Evolutionary conservation across 1,140 invertebrate species (phyloP), one percentile per base, ranked within the genome.

Genomic region (Papilio polyxenes): DNA sequence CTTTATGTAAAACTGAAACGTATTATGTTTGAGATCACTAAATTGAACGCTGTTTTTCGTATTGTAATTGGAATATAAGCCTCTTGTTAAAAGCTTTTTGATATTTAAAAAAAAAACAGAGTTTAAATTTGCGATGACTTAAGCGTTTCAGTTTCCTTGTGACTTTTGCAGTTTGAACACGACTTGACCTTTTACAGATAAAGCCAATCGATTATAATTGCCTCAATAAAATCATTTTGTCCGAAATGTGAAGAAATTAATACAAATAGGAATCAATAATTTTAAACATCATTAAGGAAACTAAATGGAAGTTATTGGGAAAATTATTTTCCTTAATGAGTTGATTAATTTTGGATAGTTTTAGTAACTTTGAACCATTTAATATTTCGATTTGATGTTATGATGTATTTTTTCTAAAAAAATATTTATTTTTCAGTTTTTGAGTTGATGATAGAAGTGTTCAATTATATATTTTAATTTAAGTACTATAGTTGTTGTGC

Each of bases 91-190:
- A 69, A 69, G 65, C 65, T 69, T 69, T 69, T 69, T 0, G 65
- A 37, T 69, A 69, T 69, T 23, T n/a, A n/a, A n/a, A 69, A 69
- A 69, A 3, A 69, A 6, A 31, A 65, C 59, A n/a, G 3, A 31
- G 65, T 37, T 69, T 37, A 37, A 69, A 69, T 23, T 53, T 10
- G 56, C 20, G 3, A 11, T n/a, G 20, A 65, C 9, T 17, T 65
- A 9, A 69, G 11, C 65, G n/a, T 31, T 69, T 37, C 65, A 69
- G 31, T 37, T 69, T 69, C 23, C 65, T 65, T 17, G 65, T 72
- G 65, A 72, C 65, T 40, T 72, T 72, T 72, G 5, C 65, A 31
- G 62, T 65, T 11, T 72, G 65, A 72, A 72, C 23, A 17, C 65
- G 65, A 17, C 31, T 31, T 72, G 37, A 72, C 65, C 6, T 31